Evolutionary conservation across 2,797 vertebrate genomes (phyloP), one percentile per base, ranked within the genome.

Genomic region (Tiaroga cobitis): DNA sequence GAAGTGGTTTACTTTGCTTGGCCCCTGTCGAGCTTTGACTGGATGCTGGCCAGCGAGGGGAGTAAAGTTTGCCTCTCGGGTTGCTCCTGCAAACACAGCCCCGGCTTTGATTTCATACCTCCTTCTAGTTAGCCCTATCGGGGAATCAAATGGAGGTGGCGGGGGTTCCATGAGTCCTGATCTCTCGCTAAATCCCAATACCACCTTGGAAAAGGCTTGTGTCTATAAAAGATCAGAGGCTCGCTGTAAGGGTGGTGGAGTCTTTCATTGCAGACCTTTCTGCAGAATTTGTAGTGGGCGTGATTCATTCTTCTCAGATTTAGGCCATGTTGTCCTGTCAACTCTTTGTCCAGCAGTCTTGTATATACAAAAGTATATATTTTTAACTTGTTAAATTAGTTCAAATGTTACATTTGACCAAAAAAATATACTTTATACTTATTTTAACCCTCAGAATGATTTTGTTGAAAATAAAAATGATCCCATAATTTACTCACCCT

Each of bases 51-150:
- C 91, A 92, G 88, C 89, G 89, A 86, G 89, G 89, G 90, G 91
- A 93, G 92, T 94, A 93, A 91, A 94, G 93, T 94, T 93, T 94
- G 92, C 92, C 90, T 95, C 94, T 94, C 90, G 84, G 92, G 92
- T 95, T 93, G 90, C 93, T 92, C 93, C 86, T 91, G 93, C 92
- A 94, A 94, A 95, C 92, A 92, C 88, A 90, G 89, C 88, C 89
- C 89, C 89, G 90, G 88, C 89, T 94, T 93, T 93, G 90, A 93
- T 93, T 91, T 92, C 56, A 43, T 81, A 54, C 85, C 88, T 89
- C 78, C 61, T 59, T 72, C 87, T 84, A 54, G 13, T 86, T 77
- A 82, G 74, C 68, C 81, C 63, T 61, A 21, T 82, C n/a, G 26
- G 77, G 15, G 84, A 54, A 82, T 80, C 43, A 82, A 32, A 61